Conservation (phyloP, 2,888 invertebrate genomes). For the Leptinotarsa peninsularis region DNA sequence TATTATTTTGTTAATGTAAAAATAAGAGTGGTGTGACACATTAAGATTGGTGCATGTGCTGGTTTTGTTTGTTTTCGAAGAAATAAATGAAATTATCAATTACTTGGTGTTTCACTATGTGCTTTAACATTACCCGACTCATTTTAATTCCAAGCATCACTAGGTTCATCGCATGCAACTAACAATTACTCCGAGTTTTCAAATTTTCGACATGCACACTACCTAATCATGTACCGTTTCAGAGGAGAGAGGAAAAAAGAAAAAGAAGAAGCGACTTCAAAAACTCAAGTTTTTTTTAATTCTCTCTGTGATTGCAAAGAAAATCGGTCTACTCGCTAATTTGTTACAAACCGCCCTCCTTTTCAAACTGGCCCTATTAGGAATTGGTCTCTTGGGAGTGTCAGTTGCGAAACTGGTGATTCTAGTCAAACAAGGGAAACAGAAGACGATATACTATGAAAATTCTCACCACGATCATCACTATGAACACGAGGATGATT, state of each 20-base stretch:
- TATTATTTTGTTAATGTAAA: background rate
- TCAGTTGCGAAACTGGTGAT: conserved; percentile 80
- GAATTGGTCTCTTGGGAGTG: conserved; percentile 75
- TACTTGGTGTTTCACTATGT: conserved; percentile 9
- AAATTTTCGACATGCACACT: conserved; percentile 14
- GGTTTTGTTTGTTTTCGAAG: background rate
- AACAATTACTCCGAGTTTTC: conserved; percentile 29
- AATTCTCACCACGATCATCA: conserved; percentile 88
- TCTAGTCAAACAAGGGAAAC: conserved; percentile 76
- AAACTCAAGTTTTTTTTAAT: conserved; percentile 77
- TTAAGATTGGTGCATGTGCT: background rate
- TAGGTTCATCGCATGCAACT: conserved; percentile 46
- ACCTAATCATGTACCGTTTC: conserved; percentile 42
- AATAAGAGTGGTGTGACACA: conserved; percentile 10
- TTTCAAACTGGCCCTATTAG: conserved; percentile 82
- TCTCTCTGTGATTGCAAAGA: conserved; percentile 77
- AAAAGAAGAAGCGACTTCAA: conserved; percentile 78
- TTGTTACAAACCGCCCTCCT: conserved; percentile 79
- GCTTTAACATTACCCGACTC: conserved; percentile 2
- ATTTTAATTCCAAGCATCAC: conserved; percentile 25
- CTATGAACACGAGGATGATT: conserved; percentile 73
- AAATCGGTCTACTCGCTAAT: conserved; percentile 78
- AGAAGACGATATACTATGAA: conserved; percentile 84
- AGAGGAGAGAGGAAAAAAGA: conserved; percentile 68
- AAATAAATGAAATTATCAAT: conserved; percentile 7